Percentiles rank a stretch among this genome's conserved stretches.
Evolutionary conservation across 2,888 invertebrate genomes (phyloP).

Genomic region (Taenaris catops): DNA sequence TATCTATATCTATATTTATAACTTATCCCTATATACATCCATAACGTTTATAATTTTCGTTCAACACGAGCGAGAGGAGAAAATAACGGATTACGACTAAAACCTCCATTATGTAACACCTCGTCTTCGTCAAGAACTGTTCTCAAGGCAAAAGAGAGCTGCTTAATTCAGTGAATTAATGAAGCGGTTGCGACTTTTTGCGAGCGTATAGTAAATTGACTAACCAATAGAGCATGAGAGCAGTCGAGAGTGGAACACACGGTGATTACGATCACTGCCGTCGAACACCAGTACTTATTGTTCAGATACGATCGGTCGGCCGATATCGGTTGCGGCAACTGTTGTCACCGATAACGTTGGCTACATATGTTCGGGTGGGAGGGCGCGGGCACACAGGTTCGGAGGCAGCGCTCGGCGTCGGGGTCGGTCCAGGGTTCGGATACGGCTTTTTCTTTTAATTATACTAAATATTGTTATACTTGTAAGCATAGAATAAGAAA

Average conservation of each 20-base stretch:
- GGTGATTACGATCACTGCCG: conserved; percentile 30
- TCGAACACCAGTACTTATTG: conserved; percentile 25
- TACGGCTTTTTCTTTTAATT: neutral
- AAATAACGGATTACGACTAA: conserved; percentile 22
- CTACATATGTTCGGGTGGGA: conserved; percentile 52
- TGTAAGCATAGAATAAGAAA: too few relatives aligned
- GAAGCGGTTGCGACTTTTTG: conserved; percentile 17
- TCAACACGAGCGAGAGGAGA: conserved; percentile 13
- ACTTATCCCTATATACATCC: too few relatives aligned
- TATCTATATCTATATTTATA: too few relatives aligned
- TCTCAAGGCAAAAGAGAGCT: conserved; percentile 19
- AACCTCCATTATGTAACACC: conserved; percentile 34
- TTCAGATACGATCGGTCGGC: conserved; percentile 20
- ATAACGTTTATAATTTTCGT: too few relatives aligned
- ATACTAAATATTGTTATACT: too few relatives aligned
- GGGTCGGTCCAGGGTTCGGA: conserved; percentile 19
- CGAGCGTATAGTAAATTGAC: conserved; percentile 34
- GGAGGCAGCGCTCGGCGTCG: too few relatives aligned
- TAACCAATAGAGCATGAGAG: conserved; percentile 74
- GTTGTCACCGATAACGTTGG: conserved; percentile 51
- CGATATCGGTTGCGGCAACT: conserved; percentile 34
- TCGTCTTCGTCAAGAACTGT: conserved; percentile 24
- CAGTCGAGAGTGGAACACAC: conserved; percentile 71
- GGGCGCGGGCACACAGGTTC: conserved; percentile 31
- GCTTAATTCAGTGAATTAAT: conserved; percentile 18